These are phyloP conservation scores for Burhinus oedicnemus DNA, from an alignment of 2,113 vertebrate species.

Conservation along the genomic window DNA sequence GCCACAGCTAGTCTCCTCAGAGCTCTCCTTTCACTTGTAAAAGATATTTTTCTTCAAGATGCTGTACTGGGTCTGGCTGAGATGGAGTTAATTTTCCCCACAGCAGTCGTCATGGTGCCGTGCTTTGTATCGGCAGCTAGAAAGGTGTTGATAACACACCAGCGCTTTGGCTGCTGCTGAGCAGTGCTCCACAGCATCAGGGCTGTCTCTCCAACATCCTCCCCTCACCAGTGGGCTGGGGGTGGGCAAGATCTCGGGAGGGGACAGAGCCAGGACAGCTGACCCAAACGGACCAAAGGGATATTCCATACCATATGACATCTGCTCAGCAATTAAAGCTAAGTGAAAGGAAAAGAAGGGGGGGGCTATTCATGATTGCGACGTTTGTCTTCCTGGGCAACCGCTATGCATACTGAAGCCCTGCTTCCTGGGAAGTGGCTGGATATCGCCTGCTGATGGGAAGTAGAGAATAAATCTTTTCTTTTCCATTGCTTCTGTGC, in stretches of 20 bases:
- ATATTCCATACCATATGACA: neutral
- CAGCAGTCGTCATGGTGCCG: neutral
- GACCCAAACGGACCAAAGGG: neutral
- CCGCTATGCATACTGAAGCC: neutral
- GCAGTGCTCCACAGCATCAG: neutral
- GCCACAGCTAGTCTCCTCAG: accelerated
- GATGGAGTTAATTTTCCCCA: neutral
- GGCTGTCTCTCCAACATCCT: no score
- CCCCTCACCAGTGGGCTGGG: no score
- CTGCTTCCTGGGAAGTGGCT: neutral
- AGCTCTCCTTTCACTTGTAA: neutral
- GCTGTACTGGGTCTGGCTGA: neutral
- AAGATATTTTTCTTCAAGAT: neutral
- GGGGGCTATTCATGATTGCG: neutral
- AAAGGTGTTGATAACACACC: neutral
- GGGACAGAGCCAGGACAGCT: neutral
- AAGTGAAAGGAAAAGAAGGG: neutral
- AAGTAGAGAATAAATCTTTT: neutral
- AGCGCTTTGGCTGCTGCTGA: neutral
- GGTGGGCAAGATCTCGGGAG: neutral
- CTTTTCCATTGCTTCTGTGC: neutral
- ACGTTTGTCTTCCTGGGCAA: neutral
- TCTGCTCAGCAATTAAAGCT: neutral
- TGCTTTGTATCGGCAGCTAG: no score
- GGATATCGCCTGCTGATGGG: neutral